Base-by-base conservation (phyloP, 2,888 invertebrate genomes). In the Coenonympha glycerion region DNA sequence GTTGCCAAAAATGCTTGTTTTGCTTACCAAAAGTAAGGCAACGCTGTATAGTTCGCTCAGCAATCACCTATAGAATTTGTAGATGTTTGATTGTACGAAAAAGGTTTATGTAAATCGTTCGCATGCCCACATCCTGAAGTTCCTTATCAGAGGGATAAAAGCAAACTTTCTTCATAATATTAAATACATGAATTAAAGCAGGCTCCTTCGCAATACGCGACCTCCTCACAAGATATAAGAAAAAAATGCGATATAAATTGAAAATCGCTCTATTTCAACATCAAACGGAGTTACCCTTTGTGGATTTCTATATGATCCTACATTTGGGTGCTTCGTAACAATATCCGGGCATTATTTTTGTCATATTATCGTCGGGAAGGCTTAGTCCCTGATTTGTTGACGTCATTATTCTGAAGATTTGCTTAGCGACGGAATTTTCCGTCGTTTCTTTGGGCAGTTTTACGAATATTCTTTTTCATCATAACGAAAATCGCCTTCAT, bases 261-360 rank as follows among this genome's bases (percentile, higher is more conserved):
- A 79, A 84, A 81, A 79, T 78, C 76, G 76, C 76, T 77, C 70
- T 68, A 73, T 79, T 73, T 65, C 69, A 70, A 83, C 72, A 80
- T 84, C 83, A 84, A 83, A 83, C 73, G 75, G 61, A 53, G 56
- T 53, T 15, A 58, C 58, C 69, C 76, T 81, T 83, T 81, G 78
- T 74, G 65, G 70, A 65, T 70, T 66, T 70, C 64, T 62, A 65
- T 68, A 60, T 58, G 64, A 65, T 57, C 60, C 57, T 59, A 60
- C 60, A 63, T 65, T 62, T 61, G 59, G 59, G 52, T 57, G 52
- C 52, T 49, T 49, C 28, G 46, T 53, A 50, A 60, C 50, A 55
- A 55, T 55, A 55, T 57, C 50, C 55, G 48, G 45, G 36, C 50
- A 53, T 57, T 57, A 55, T 55, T 57, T 53, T 55, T 48, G 52